Evolutionary conservation across 37 sponge, comb jelly and placozoan species (phyloP).

Genomic region (Dysidea cf. avara): DNA sequence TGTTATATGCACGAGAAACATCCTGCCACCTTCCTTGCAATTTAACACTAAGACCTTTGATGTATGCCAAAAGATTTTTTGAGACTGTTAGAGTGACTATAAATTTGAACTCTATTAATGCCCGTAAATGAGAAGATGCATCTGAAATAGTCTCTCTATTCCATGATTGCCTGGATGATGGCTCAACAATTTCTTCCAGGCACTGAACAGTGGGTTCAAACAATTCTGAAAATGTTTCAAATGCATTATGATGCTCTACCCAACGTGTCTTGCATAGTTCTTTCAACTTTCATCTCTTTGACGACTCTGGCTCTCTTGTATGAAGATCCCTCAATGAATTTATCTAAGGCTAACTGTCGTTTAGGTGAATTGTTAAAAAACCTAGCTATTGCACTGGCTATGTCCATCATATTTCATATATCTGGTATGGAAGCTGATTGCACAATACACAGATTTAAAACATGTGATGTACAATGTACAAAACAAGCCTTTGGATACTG

Average conservation of each 20-base stretch:
- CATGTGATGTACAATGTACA: conserved; percentile 37
- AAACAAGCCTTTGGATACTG: conserved; percentile 37
- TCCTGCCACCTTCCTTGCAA: conserved; percentile 56
- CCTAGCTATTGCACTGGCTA: neutral
- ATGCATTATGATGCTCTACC: no score
- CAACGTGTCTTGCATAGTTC: no score
- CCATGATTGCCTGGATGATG: conserved; percentile 33
- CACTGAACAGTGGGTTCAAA: conserved; percentile 32
- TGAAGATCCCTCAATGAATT: conserved; percentile 18
- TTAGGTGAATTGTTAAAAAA: conserved; percentile 41
- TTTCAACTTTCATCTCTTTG: no score
- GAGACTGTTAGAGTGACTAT: conserved; percentile 35
- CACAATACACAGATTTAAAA: conserved; percentile 32
- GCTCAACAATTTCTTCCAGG: conserved; percentile 32
- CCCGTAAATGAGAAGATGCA: conserved; percentile 47
- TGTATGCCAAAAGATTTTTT: conserved; percentile 43
- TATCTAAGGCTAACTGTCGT: conserved; percentile 31
- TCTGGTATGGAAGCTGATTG: conserved; percentile 18
- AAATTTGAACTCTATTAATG: conserved; percentile 57
- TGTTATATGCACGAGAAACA: conserved; percentile 48
- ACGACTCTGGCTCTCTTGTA: no score
- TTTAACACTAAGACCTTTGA: conserved; percentile 60
- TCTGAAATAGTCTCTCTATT: conserved; percentile 60
- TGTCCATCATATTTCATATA: conserved; percentile 34
- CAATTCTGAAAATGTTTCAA: conserved; percentile 28